Evolutionary conservation across 2,797 vertebrate genomes (phyloP).

Genomic region (Acomys russatus): DNA sequence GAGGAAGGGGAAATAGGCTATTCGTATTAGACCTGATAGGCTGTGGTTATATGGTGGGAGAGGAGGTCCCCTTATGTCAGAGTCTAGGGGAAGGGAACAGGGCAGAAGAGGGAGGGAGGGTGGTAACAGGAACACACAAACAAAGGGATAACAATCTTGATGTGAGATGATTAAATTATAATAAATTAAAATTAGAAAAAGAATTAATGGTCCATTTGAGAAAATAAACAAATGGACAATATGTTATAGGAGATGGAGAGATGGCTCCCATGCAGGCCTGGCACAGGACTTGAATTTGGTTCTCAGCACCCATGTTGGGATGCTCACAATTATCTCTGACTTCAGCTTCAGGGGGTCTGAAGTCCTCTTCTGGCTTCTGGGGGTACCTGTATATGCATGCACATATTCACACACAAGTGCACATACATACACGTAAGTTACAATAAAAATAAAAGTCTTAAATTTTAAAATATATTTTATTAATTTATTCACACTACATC

Average conservation of each 20-base stretch:
- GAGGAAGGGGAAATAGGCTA: too few relatives aligned
- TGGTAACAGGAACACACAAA: too few relatives aligned
- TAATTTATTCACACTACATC: too few relatives aligned
- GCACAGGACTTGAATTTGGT: not conserved
- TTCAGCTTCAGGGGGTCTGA: not conserved
- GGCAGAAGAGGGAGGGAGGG: too few relatives aligned
- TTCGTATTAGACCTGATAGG: too few relatives aligned
- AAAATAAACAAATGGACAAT: not conserved
- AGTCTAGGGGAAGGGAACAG: too few relatives aligned
- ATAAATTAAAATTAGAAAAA: too few relatives aligned
- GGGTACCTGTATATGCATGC: not conserved
- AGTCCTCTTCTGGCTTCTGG: not conserved
- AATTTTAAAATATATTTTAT: too few relatives aligned
- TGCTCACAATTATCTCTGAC: not conserved
- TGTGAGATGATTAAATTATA: too few relatives aligned
- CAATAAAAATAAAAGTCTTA: not conserved
- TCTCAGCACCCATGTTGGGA: not conserved
- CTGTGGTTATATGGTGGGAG: too few relatives aligned
- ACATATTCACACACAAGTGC: not conserved
- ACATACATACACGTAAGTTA: not conserved
- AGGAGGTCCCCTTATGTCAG: too few relatives aligned
- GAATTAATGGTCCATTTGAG: not conserved
- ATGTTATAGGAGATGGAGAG: not conserved
- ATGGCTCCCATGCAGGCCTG: not conserved
- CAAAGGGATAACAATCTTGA: too few relatives aligned